Evolutionary conservation across 1,140 invertebrate genomes (phyloP).

Genomic region (Homalodisca vitripennis): DNA sequence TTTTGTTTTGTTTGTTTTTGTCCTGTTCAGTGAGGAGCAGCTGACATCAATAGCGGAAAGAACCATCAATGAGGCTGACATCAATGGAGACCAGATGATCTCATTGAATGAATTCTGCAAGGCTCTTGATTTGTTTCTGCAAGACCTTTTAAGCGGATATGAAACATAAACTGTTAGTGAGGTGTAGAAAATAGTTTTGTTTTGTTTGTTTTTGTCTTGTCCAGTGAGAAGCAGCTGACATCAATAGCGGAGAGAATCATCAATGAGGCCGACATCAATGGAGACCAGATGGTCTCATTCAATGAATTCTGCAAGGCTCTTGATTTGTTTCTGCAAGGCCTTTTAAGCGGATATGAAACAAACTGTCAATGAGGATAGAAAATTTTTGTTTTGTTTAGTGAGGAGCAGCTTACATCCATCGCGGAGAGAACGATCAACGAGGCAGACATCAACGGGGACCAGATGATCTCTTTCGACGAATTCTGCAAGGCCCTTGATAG

Average conservation of each 20-base stretch:
- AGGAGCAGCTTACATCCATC: constrained; percentile 93
- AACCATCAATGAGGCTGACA: too few species aligned
- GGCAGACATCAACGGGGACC: constrained; percentile 94
- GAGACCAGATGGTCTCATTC: not conserved
- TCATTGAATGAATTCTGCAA: too few species aligned
- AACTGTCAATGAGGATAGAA: too few species aligned
- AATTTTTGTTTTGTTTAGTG: constrained; percentile 55
- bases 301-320: not conserved
- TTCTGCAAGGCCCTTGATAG: constrained; percentile 92
- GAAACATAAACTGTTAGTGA: too few species aligned
- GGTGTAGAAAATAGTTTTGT: too few species aligned
- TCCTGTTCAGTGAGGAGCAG: too few species aligned
- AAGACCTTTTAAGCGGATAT: too few species aligned
- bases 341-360: not conserved
- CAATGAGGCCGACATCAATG: not conserved
- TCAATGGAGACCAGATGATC: too few species aligned
- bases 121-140: too few species aligned
- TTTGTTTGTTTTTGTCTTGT: not conserved
- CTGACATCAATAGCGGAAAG: too few species aligned
- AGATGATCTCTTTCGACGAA: constrained; percentile 97
- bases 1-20: too few species aligned
- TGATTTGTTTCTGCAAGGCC: not conserved
- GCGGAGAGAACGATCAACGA: constrained; percentile 96
- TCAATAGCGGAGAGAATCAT: not conserved
- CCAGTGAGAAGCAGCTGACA: not conserved